A percentile compares a stretch with the other conserved stretches of the same genome.
Evolutionary conservation across 2,797 vertebrate genomes (phyloP).

Genomic region (Nannoperca obscura): DNA sequence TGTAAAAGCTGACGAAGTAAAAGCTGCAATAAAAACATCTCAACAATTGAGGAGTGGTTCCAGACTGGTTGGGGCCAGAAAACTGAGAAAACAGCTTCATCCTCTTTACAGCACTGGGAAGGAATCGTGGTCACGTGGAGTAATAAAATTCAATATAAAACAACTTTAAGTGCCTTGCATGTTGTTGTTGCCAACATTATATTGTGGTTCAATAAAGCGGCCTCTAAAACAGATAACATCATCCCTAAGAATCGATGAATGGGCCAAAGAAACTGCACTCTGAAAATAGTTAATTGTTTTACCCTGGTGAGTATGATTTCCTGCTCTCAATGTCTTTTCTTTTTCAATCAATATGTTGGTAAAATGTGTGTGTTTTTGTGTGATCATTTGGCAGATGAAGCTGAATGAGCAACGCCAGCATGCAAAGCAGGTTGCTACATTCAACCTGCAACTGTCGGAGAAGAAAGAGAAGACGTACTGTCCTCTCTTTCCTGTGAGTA

Average conservation of each 20-base stretch:
- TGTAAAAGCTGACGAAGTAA: neutral
- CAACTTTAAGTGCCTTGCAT: conserved; percentile 5
- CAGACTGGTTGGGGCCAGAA: conserved; percentile 13
- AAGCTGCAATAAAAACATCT: conserved; percentile 8
- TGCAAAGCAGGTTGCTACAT: conserved; percentile 81
- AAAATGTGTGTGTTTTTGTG: neutral
- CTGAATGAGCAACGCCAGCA: conserved; percentile 71
- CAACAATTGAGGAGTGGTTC: conserved; percentile 8
- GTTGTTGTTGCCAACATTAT: conserved; percentile 29
- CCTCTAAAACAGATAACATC: neutral
- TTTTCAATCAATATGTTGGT: neutral
- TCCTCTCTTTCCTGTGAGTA: conserved; percentile 78
- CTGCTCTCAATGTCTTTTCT: neutral
- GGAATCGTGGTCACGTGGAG: conserved; percentile 2
- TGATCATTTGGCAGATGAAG: conserved; percentile 61
- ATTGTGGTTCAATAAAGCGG: conserved; percentile 18
- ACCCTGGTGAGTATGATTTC: neutral
- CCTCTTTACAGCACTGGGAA: conserved; percentile 3
- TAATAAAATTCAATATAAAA: conserved; percentile 15
- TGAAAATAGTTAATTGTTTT: neutral
- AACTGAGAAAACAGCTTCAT: conserved; percentile 18
- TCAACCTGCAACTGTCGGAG: conserved; percentile 83
- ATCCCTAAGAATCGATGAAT: neutral
- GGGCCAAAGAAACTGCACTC: neutral
- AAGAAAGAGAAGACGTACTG: conserved; percentile 72